phyloP scores from a whole-genome alignment of 2,113 vertebrate genomes.

The Oncorhynchus tshawytscha region DNA sequence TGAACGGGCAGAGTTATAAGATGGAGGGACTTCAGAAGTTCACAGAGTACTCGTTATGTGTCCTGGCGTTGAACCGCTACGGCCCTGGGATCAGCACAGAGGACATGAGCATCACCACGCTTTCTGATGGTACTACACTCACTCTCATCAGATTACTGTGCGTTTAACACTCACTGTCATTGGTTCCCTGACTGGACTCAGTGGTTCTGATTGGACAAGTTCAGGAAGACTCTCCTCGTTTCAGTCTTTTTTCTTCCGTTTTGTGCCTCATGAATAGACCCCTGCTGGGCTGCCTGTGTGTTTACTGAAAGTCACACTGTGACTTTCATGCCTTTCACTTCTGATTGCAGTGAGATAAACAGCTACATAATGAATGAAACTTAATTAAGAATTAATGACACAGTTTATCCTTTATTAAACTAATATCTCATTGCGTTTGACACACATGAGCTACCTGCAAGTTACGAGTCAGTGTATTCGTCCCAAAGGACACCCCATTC shows the following conservation, averaged over 20 bases:
- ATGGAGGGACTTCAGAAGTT: constrained; percentile 91
- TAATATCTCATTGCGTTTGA: constrained; percentile 36
- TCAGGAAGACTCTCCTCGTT: no score
- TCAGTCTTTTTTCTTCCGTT: no score
- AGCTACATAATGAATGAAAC: constrained; percentile 11
- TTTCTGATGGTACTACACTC: constrained; percentile 80
- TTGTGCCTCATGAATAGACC: no score
- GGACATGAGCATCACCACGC: constrained; percentile 75
- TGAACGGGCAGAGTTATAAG: constrained; percentile 80
- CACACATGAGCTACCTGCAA: background rate
- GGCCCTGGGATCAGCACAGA: constrained; percentile 81
- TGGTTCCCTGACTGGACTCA: no score
- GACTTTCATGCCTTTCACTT: background rate
- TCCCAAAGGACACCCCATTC: no score
- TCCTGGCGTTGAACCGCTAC: constrained; percentile 86
- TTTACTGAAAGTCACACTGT: no score
- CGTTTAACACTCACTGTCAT: no score
- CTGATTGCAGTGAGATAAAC: constrained; percentile 3
- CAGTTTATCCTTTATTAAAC: constrained; percentile 31
- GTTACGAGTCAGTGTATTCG: no score
- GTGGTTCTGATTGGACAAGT: no score
- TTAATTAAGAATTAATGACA: constrained; percentile 28
- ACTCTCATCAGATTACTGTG: no score
- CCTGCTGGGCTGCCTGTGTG: no score
- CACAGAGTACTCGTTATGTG: constrained; percentile 83